Evolutionary conservation across 23 tunicate species (phyloP).

Genomic region (Trididemnum miniatum): DNA sequence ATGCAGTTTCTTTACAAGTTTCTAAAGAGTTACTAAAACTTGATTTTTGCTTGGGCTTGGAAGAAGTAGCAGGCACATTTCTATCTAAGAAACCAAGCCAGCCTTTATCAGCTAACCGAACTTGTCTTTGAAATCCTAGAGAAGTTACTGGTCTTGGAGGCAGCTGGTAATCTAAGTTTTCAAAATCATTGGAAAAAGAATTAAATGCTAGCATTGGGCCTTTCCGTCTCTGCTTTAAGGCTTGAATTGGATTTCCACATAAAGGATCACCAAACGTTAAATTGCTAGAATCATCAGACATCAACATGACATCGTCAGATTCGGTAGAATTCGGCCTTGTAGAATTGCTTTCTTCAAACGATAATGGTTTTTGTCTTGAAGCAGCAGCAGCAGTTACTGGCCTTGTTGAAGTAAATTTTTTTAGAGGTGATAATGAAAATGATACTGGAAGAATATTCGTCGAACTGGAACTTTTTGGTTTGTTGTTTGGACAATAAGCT

Average conservation of each 20-base stretch:
- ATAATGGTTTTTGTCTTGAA: not conserved
- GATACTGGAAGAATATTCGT: not conserved
- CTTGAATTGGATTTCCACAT: slow-evolving; percentile 85
- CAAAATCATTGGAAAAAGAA: slow-evolving; percentile 19
- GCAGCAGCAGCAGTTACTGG: slow-evolving; percentile 49
- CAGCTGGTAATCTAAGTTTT: not conserved
- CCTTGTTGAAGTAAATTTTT: not conserved
- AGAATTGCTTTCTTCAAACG: not conserved
- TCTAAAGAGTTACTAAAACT: no score
- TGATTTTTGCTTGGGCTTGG: no score
- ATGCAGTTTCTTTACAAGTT: no score
- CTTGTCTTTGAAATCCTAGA: slow-evolving; percentile 19
- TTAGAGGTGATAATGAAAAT: slow-evolving; percentile 3
- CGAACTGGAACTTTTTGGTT: not conserved
- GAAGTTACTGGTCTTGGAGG: slow-evolving; percentile 18
- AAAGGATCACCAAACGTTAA: slow-evolving; percentile 78
- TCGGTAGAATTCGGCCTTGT: slow-evolving; percentile 69
- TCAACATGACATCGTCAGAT: slow-evolving; percentile 51
- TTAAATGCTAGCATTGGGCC: slow-evolving; percentile 12
- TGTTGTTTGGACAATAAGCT: not conserved
- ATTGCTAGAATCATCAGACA: slow-evolving; percentile 68
- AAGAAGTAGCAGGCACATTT: no score
- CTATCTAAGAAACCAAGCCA: no score
- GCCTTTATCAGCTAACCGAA: no score
- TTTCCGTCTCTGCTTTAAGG: slow-evolving; percentile 51